Conservation (phyloP, 1,140 invertebrate genomes). For the Elysia chlorotica region DNA sequence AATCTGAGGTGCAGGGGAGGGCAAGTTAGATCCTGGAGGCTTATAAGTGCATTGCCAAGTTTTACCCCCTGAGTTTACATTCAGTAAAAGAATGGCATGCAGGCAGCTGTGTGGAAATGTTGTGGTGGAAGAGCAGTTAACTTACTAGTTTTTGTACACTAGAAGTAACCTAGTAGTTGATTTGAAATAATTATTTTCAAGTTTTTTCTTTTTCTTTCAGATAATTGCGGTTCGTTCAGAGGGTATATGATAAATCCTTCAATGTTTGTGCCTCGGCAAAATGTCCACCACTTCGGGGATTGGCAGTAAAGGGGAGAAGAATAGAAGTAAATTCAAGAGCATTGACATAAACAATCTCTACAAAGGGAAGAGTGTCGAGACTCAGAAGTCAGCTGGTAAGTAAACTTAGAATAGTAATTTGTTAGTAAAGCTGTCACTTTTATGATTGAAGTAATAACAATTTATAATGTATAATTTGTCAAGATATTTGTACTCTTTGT, state of each 20-base stretch:
- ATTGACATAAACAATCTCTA: slow-evolving; percentile 97
- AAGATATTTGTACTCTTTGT: too few relatives aligned
- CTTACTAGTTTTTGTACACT: background rate
- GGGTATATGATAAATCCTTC: slow-evolving; percentile 56
- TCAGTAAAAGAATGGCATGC: background rate
- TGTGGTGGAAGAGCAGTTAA: too few relatives aligned
- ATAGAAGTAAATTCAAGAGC: slow-evolving; percentile 92
- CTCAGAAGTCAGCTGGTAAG: slow-evolving; percentile 64
- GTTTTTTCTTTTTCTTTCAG: slow-evolving; percentile 52
- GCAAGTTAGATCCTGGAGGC: too few relatives aligned
- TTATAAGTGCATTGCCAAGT: too few relatives aligned
- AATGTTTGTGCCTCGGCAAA: slow-evolving; percentile 80
- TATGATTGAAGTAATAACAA: too few relatives aligned
- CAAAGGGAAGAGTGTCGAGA: slow-evolving; percentile 72
- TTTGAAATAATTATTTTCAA: background rate
- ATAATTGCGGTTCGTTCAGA: slow-evolving; percentile 70
- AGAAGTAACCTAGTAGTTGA: background rate
- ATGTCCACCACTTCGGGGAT: slow-evolving; percentile 86
- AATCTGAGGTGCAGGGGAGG: too few relatives aligned
- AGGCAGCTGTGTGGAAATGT: background rate
- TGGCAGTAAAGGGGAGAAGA: slow-evolving; percentile 86
- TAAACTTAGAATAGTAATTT: too few relatives aligned
- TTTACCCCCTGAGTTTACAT: too few relatives aligned
- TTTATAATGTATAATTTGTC: too few relatives aligned
- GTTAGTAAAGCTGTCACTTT: too few relatives aligned